Evolutionary conservation across 2,113 vertebrate genomes (phyloP).

Genomic region (Cinclus mexicanus): DNA sequence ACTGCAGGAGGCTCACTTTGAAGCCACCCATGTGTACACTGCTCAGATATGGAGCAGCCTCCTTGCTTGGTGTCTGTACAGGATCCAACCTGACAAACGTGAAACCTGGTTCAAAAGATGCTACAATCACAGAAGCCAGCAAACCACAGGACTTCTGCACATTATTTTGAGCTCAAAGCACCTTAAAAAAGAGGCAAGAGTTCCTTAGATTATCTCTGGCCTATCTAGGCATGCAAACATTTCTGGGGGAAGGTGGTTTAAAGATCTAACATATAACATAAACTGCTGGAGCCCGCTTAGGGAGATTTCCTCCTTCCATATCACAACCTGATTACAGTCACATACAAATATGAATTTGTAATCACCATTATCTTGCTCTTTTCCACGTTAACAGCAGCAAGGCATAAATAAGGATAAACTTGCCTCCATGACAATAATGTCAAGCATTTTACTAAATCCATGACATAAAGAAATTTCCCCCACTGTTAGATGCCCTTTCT

Average conservation of each 20-base stretch:
- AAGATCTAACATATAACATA: background rate
- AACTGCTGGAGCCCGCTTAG: background rate
- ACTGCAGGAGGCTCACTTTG: background rate
- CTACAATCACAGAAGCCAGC: background rate
- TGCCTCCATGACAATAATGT: background rate
- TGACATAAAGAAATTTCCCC: background rate
- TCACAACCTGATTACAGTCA: background rate
- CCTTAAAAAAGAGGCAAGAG: background rate
- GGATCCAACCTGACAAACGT: background rate
- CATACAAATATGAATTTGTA: background rate
- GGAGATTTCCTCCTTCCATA: background rate
- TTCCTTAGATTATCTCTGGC: background rate
- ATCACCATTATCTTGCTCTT: slow-evolving; percentile 22
- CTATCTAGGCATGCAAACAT: background rate
- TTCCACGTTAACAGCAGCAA: slow-evolving; percentile 7
- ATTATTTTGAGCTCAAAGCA: background rate
- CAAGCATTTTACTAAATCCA: background rate
- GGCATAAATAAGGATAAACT: slow-evolving; percentile 17
- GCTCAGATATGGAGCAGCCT: background rate
- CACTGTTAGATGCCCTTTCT: background rate
- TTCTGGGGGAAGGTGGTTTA: background rate
- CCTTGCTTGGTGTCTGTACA: background rate
- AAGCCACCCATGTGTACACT: background rate
- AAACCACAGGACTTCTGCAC: background rate
- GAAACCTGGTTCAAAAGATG: background rate